These are phyloP conservation scores for Volucella inanis DNA, from an alignment of 2,888 invertebrate genomes.

Conservation along the genomic window DNA sequence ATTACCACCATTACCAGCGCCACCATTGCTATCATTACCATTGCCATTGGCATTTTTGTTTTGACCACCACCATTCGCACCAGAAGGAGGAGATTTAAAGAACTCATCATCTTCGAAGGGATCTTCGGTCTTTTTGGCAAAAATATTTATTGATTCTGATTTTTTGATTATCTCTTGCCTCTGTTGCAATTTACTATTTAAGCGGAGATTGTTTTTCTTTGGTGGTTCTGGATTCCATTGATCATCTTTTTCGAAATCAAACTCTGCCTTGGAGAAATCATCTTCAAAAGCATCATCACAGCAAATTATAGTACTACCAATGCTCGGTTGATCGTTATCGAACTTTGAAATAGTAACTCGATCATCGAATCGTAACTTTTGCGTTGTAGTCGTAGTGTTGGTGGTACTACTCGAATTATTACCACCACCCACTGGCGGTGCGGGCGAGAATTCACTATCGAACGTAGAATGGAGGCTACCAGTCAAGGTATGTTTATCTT, in stretches of 20 bases:
- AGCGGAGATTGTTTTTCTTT: constrained; percentile 80
- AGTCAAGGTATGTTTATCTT: constrained; percentile 76
- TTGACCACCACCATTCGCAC: constrained; percentile 38
- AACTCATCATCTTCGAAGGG: constrained; percentile 96
- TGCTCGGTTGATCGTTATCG: constrained; percentile 78
- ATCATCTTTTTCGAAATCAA: constrained; percentile 82
- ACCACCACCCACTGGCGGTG: constrained; percentile 36
- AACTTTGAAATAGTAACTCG: constrained; percentile 86
- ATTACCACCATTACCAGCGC: constrained; percentile 11
- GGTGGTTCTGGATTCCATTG: constrained; percentile 78
- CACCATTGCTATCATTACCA: constrained; percentile 51
- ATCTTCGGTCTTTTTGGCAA: constrained; percentile 92
- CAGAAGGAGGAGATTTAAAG: constrained; percentile 85
- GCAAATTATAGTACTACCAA: constrained; percentile 44
- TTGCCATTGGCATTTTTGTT: constrained; percentile 63
- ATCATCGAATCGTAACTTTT: constrained; percentile 86
- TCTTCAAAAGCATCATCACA: constrained; percentile 83
- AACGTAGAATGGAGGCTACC: constrained; percentile 62
- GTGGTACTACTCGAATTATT: constrained; percentile 67
- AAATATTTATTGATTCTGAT: constrained; percentile 95
- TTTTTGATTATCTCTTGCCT: constrained; percentile 89
- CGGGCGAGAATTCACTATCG: constrained; percentile 72
- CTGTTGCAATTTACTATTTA: constrained; percentile 81
- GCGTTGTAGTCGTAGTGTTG: constrained; percentile 77
- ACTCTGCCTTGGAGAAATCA: constrained; percentile 84